Evolutionary conservation across 2,113 vertebrate genomes (phyloP), one percentile per base, ranked within the genome.

Genomic region (Ophthalmolycus amberensis): DNA sequence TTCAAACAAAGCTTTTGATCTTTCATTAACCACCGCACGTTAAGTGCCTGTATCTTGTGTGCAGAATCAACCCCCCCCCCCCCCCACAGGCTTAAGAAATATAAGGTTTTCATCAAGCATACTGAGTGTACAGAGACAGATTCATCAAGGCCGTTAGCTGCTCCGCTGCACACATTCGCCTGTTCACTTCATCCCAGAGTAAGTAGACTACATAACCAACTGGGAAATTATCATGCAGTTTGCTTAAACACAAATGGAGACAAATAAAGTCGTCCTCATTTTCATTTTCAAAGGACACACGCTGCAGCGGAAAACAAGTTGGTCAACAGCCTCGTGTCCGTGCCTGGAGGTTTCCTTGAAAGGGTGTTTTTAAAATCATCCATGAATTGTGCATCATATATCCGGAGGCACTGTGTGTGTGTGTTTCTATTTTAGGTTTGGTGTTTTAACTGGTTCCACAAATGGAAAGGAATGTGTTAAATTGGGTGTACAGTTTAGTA

Each of bases 121-220:
- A 81, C 87, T 77, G 85, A 85, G 86, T 76, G 85, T 82, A 82
- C 82, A 78, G 87, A 91, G 85, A 89, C 83, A 79, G 88, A 92
- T 93, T 90, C 89, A 90, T 92, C 90, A 91, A 92, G 84, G 86
- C 88, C 90, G 92, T 94, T 93, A 93, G 80, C 91, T 88, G 90
- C 89, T 89, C 88, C 18, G 75, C 84, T 90, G 88, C 88, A 84
- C 80, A 81, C 84, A 82, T 80, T 88, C 68, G 77, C 81, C 77
- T 77, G 50, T 77, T 93, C 85, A 77, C 88, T 90, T 83, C 88
- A 92, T 91, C 90, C 91, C 79, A 65, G 38, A 88, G 88, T 91
- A 89, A 92, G 88, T 89, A 91, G 90, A 91, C 88, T 87, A 84
- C 84, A 83, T 54, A 86, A 48, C 91, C 91, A 86, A 85, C 91